phyloP scores from a whole-genome alignment of 2,888 invertebrate genomes.

The Dasysyrphus tricinctus region DNA sequence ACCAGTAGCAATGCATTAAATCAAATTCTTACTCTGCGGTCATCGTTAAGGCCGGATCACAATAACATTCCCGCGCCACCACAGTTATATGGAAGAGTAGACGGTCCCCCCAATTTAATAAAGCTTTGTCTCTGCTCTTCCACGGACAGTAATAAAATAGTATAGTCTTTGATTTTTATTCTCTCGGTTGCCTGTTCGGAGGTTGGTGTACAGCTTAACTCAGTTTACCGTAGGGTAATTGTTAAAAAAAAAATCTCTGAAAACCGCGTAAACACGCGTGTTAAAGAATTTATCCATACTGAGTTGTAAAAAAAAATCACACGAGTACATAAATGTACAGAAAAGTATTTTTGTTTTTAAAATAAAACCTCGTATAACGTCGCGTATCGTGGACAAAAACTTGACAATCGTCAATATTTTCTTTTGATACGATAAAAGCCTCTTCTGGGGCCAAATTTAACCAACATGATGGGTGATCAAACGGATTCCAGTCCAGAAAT shows the following conservation, averaged over 20 bases:
- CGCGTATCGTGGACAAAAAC: constrained; percentile 25
- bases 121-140: constrained; percentile 56
- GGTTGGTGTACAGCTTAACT: constrained; percentile 19
- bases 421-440: constrained; percentile 11
- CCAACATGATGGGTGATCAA: constrained; percentile 48
- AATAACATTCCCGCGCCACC: constrained; percentile 27
- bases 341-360: constrained; percentile 1
- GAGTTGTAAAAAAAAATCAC: neutral
- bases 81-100: constrained; percentile 44
- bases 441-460: constrained; percentile 17
- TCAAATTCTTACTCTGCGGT: constrained; percentile 62
- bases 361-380: neutral
- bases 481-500: constrained; percentile 56
- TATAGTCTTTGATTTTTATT: constrained; percentile 55
- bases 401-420: neutral
- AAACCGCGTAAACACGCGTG: constrained; percentile 7
- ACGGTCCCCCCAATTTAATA: constrained; percentile 38
- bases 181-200: constrained; percentile 49
- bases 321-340: constrained; percentile 1
- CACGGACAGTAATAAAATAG: constrained; percentile 46
- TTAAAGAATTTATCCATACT: neutral
- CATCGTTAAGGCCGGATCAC: constrained; percentile 54
- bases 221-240: constrained; percentile 1
- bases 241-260: neutral
- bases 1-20: constrained; percentile 27